A percentile compares a stretch with the other conserved stretches of the same genome.
These are phyloP conservation scores for Salticus scenicus DNA, from an alignment of 2,888 invertebrate species.

Conservation along the genomic window DNA sequence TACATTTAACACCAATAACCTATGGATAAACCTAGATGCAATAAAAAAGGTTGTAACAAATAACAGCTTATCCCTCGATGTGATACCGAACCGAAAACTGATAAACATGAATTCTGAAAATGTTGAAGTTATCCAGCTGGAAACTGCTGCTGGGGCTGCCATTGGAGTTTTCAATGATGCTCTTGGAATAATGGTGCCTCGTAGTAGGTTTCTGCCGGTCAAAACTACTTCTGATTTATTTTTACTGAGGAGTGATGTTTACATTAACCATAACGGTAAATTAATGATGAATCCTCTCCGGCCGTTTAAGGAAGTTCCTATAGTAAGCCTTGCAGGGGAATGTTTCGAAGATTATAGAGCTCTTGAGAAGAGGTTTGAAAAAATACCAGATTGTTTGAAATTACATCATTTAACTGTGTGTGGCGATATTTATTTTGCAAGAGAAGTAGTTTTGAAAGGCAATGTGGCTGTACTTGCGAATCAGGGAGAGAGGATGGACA, in stretches of 20 bases:
- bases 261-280: constrained; percentile 90
- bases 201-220: constrained; percentile 97
- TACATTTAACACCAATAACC: constrained; percentile 99
- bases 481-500: constrained; percentile 98
- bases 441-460: constrained; percentile 93
- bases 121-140: constrained; percentile 94
- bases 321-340: constrained; percentile 96
- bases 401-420: constrained; percentile 98
- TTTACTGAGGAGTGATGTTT: constrained; percentile 97
- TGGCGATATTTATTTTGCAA: constrained; percentile 98
- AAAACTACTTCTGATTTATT: constrained; percentile 96
- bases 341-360: constrained; percentile 97
- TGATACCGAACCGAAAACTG: constrained; percentile 83
- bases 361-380: constrained; percentile 91
- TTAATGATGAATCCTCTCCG: constrained; percentile 94
- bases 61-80: constrained; percentile 91
- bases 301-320: constrained; percentile 96
- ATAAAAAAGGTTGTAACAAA: constrained; percentile 89
- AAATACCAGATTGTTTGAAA: constrained; percentile 96
- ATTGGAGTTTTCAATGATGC: constrained; percentile 98
- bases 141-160: constrained; percentile 99
- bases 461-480: constrained; percentile 99
- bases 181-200: constrained; percentile 94
- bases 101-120: constrained; percentile 87
- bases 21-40: constrained; percentile 95